phyloP scores from a whole-genome alignment of 2,797 vertebrate species.

The Perdix hodgsoniae region DNA sequence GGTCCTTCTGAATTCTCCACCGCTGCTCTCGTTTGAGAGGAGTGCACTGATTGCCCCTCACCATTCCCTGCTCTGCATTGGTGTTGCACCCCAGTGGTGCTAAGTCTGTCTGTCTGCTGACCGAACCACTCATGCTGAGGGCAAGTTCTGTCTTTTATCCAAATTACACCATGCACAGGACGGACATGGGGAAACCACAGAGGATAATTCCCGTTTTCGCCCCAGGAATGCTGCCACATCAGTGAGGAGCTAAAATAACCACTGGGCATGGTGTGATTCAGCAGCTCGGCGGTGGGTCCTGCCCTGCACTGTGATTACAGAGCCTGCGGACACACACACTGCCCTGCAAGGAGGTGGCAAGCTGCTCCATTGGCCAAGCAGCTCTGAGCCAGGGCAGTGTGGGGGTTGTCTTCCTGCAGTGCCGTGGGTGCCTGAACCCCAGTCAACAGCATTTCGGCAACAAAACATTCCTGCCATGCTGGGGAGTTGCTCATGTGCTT shows the following conservation, averaged over 20 bases:
- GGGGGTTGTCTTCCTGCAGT: not conserved
- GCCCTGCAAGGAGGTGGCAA: not conserved
- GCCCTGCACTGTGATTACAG: not conserved
- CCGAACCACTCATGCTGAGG: constrained; percentile 11
- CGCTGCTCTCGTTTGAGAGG: not conserved
- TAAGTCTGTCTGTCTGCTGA: not conserved
- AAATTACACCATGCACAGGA: not conserved
- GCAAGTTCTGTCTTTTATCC: not conserved
- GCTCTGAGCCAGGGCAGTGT: not conserved
- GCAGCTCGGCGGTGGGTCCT: constrained; percentile 13
- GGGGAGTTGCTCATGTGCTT: not conserved
- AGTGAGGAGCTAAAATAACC: constrained; percentile 8
- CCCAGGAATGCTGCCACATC: constrained; percentile 8
- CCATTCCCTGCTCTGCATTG: not conserved
- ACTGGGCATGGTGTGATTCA: not conserved
- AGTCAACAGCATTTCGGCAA: not conserved
- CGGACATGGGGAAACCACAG: rapidly evolving
- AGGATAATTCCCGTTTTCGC: not conserved
- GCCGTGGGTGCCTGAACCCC: rapidly evolving
- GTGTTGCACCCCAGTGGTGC: not conserved
- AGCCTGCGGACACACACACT: not conserved
- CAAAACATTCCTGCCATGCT: not conserved
- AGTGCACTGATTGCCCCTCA: constrained; percentile 33
- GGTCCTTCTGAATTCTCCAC: not conserved
- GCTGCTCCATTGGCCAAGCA: not conserved